Conservation (phyloP, 2,113 vertebrate genomes). For the Chloropsis cyanopogon region DNA sequence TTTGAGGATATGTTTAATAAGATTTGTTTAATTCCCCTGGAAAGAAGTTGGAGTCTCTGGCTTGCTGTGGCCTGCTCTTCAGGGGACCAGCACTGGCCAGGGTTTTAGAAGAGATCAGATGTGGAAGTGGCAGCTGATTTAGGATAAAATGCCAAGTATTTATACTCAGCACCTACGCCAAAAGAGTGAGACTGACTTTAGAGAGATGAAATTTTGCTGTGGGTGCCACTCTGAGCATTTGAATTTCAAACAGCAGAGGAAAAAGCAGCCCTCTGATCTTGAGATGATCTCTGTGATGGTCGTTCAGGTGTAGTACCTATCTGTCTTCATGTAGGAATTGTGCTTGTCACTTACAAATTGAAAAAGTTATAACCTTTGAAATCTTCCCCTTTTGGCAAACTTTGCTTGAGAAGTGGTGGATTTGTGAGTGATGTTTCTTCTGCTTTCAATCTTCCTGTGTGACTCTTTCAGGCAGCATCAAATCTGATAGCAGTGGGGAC, state of each 20-base stretch:
- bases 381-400: background rate
- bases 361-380: background rate
- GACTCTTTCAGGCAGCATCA: constrained; percentile 83
- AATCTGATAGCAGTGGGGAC: constrained; percentile 96
- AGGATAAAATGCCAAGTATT: background rate
- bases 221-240: background rate
- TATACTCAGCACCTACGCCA: background rate
- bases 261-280: background rate
- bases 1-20: background rate
- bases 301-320: accelerated
- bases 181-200: background rate
- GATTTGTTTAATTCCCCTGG: background rate
- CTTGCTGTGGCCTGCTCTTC: background rate
- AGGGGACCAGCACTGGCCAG: background rate
- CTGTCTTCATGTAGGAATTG: background rate
- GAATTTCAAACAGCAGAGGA: background rate
- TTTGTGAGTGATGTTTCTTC: background rate
- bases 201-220: background rate
- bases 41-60: background rate
- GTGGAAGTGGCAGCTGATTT: background rate
- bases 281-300: background rate
- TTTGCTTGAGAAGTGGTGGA: background rate
- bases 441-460: background rate
- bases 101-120: background rate
- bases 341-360: background rate